Evolutionary conservation across 2,113 vertebrate genomes (phyloP).

Genomic region (Pelvicachromis taeniatus): DNA sequence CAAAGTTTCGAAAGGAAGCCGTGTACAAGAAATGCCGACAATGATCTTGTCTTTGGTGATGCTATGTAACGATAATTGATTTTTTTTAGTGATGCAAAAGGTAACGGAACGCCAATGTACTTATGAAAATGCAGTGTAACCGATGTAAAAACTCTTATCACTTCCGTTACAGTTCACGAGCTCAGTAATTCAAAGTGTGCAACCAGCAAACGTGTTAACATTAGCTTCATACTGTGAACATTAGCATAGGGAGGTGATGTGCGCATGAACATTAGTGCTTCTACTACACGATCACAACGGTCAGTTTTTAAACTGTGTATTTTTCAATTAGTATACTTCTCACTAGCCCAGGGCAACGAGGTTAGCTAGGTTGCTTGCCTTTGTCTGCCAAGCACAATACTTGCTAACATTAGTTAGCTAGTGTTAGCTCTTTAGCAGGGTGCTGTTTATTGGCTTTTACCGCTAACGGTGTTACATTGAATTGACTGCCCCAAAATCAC

Average conservation of each 20-base stretch:
- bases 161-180: background rate
- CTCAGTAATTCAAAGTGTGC: background rate
- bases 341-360: background rate
- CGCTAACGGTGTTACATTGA: background rate
- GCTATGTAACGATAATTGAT: background rate
- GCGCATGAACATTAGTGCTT: background rate
- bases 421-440: conserved; percentile 12
- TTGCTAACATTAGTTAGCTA: conserved; percentile 37
- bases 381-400: conserved; percentile 29
- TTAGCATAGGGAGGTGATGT: background rate
- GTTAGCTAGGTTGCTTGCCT: background rate
- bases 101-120: fast-evolving
- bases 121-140: background rate
- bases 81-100: background rate
- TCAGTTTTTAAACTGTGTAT: background rate
- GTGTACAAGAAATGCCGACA: conserved; percentile 30
- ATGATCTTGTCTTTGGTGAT: conserved; percentile 6
- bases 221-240: background rate
- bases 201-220: conserved; percentile 30
- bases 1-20: conserved; percentile 43
- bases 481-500: fast-evolving
- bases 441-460: background rate
- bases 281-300: background rate
- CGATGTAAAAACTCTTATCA: no score
- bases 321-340: background rate